These are phyloP conservation scores for Gibbula magus DNA, from an alignment of 2,888 invertebrate genomes.

Conservation along the genomic window DNA sequence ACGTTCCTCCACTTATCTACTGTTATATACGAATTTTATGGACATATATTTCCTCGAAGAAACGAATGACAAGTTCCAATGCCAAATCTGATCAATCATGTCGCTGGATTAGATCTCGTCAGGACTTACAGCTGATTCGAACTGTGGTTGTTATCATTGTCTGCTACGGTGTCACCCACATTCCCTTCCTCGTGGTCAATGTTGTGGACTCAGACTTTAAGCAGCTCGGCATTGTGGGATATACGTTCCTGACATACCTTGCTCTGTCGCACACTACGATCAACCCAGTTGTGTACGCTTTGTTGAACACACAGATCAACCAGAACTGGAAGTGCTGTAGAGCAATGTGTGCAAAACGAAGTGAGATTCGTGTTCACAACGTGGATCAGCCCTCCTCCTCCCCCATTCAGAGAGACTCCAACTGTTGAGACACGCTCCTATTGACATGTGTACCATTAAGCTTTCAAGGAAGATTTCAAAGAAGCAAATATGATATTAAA, in stretches of 20 bases:
- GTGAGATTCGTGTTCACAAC: neutral
- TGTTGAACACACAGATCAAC: slow-evolving; percentile 40
- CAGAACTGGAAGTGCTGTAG: neutral
- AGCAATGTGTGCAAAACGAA: neutral
- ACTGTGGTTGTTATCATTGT: slow-evolving; percentile 45
- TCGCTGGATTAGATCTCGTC: slow-evolving; percentile 32
- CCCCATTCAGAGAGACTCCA: too few species aligned
- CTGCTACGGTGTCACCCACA: slow-evolving; percentile 35
- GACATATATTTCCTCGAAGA: slow-evolving; percentile 1
- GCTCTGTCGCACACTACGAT: slow-evolving; percentile 45
- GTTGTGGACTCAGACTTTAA: slow-evolving; percentile 42
- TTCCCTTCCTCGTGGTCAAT: slow-evolving; percentile 46
- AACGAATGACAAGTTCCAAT: neutral
- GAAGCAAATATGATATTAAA: too few species aligned
- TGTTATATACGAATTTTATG: slow-evolving; percentile 44
- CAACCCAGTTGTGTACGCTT: slow-evolving; percentile 47
- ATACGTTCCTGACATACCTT: slow-evolving; percentile 43
- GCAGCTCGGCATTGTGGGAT: slow-evolving; percentile 36
- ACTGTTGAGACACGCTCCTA: too few species aligned
- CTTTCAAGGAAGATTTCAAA: too few species aligned
- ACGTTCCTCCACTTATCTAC: slow-evolving; percentile 41
- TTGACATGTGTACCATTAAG: too few species aligned
- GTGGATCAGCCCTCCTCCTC: too few species aligned
- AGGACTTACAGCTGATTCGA: slow-evolving; percentile 40
- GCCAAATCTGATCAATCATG: neutral